Evolutionary conservation across 1,140 invertebrate genomes (phyloP).

Genomic region (Trachymyrmex septentrionalis): DNA sequence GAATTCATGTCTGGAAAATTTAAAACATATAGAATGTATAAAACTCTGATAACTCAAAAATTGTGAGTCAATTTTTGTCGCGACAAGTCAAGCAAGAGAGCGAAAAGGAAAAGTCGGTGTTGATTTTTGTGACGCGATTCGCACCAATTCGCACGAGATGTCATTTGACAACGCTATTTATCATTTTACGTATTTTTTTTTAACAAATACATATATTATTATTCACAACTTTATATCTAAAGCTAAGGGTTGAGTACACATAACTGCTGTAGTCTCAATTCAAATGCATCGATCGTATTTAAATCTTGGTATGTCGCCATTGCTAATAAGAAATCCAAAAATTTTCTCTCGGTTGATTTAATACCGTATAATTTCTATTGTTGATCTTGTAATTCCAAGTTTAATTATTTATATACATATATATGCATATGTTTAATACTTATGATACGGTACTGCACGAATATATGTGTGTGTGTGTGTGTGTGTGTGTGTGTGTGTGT

Average conservation of each 20-base stretch:
- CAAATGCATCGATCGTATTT: background rate
- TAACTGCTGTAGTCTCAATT: background rate
- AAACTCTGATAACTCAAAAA: constrained; percentile 1
- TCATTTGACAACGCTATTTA: background rate
- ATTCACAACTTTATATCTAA: background rate
- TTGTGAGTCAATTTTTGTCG: constrained; percentile 2
- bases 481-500: too few relatives aligned
- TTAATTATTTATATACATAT: too few relatives aligned
- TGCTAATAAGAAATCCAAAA: too few relatives aligned
- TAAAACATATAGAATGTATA: background rate
- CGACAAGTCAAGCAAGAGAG: background rate
- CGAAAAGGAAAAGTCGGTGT: background rate
- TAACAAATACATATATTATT: background rate
- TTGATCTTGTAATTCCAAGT: background rate
- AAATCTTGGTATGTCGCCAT: background rate
- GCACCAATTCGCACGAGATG: background rate
- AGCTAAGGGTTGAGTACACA: too few relatives aligned
- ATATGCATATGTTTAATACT: too few relatives aligned
- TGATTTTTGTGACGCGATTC: background rate
- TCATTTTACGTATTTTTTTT: background rate
- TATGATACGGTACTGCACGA: too few relatives aligned
- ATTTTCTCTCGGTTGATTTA: background rate
- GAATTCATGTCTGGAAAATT: background rate
- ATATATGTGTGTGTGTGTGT: too few relatives aligned
- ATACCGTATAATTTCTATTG: background rate